These are phyloP conservation scores for Solenodon paradoxus DNA, from an alignment of 2,113 vertebrate genomes.

Conservation along the genomic window DNA sequence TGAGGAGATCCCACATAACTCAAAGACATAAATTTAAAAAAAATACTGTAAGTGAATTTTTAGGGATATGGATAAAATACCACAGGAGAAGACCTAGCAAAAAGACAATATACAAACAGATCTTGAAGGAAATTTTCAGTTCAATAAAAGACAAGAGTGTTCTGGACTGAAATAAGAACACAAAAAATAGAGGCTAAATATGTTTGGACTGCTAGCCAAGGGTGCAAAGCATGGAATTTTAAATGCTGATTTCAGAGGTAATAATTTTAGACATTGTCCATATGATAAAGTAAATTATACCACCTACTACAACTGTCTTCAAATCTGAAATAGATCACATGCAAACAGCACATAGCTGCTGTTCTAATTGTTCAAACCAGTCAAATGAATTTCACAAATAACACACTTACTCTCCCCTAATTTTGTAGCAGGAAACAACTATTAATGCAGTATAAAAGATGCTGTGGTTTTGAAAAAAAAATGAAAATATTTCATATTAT, in stretches of 20 bases:
- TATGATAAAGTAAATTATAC: conserved; percentile 29
- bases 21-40: conserved; percentile 10
- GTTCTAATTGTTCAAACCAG: background rate
- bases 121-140: background rate
- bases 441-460: background rate
- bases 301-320: background rate
- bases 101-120: background rate
- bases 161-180: background rate
- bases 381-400: conserved; percentile 28
- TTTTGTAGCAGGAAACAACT: background rate
- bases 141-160: background rate
- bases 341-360: background rate
- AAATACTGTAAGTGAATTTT: background rate
- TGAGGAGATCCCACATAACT: background rate
- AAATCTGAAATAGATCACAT: background rate
- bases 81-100: background rate
- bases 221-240: background rate
- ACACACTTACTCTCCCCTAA: background rate
- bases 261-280: conserved; percentile 14
- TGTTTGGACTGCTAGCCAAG: background rate
- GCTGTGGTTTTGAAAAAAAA: background rate
- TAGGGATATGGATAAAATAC: background rate
- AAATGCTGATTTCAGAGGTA: background rate
- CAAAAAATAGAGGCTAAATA: background rate
- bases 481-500: conserved; percentile 13